These are phyloP conservation scores for Intellagama lesueurii DNA, from an alignment of 2,797 vertebrate genomes.

Conservation along the genomic window DNA sequence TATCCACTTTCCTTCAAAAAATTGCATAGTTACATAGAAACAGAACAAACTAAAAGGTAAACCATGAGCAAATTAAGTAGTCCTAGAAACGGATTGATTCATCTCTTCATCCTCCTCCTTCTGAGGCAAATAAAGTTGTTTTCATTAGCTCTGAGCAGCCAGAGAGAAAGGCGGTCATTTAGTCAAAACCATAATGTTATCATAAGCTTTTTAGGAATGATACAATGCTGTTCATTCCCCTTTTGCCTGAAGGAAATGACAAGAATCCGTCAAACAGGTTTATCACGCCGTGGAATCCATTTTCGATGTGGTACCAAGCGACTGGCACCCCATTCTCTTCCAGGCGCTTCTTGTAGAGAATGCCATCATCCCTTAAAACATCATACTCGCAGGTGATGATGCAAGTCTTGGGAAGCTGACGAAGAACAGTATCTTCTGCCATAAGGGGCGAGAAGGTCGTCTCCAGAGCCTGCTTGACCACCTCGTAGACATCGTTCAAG, in stretches of 20 bases:
- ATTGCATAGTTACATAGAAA: not conserved
- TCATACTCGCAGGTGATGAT: slow-evolving; percentile 85
- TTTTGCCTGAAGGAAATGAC: slow-evolving; percentile 72
- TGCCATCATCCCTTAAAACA: slow-evolving; percentile 80
- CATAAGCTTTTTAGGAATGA: slow-evolving; percentile 73
- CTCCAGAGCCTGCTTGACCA: slow-evolving; percentile 67
- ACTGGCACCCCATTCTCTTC: slow-evolving; percentile 77
- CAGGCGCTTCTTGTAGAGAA: slow-evolving; percentile 82
- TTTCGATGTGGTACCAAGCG: slow-evolving; percentile 78
- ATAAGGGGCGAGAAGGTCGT: slow-evolving; percentile 77
- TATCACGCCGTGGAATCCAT: slow-evolving; percentile 83
- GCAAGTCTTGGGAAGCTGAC: slow-evolving; percentile 76
- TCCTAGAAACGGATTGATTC: not conserved
- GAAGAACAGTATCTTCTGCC: slow-evolving; percentile 73
- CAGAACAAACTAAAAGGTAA: not conserved
- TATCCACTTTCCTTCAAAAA: not conserved
- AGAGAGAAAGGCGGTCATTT: not conserved
- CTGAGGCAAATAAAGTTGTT: not conserved
- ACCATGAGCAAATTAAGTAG: not conserved
- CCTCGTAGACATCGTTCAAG: slow-evolving; percentile 73
- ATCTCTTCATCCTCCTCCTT: not conserved
- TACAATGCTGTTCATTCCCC: slow-evolving; percentile 70
- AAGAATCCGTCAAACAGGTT: slow-evolving; percentile 73
- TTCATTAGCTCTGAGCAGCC: not conserved
- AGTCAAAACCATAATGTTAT: not conserved